Evolutionary conservation across 2,113 vertebrate species (phyloP), one percentile per base, ranked within the genome.

Genomic region (Pseudonaja textilis): DNA sequence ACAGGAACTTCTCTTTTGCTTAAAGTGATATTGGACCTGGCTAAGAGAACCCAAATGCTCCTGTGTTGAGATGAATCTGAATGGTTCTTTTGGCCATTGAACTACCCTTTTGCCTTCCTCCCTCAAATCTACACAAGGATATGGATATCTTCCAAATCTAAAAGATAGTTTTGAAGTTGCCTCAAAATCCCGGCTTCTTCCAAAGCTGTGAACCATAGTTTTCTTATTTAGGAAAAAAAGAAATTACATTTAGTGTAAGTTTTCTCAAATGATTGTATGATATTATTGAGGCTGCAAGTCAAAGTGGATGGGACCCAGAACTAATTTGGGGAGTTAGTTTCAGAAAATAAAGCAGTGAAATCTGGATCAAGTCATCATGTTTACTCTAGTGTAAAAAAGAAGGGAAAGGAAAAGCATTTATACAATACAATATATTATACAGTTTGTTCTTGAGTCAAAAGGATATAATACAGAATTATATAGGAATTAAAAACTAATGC

Each of bases 1-100:
- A 91, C 92, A 57, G 59, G 22, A 92, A 91, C 86, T 91, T 92
- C 18, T n/a, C 0, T 93, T 92, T 95, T 94, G 56, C 90, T 81
- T 94, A 34, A 95, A 85, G 34, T 92, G 57, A 86, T 95, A 22
- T 22, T 55, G 54, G 85, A 74, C 93, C 89, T 39, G 34, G 18
- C 34, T 74, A 81, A 81, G 74, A 20, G 34, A 39, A 42, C 91
- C 90, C 47, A 61, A 61, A 64, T 89, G 22, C 8, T 26, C 5
- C 1, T 26, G 26, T 64, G 26, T 64, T 61, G 16, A 45, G 14
- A 61, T 47, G 34, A 29, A 69, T 90, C 20, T n/a, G 42, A 69
- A 90, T 20, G 18, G 50, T 18, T 69, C 12, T 50, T 90, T 90
- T 64, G 26, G 0, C 59, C 42, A 69, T 57, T 7, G 8, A 34